These are phyloP conservation scores for Plutella xylostella DNA, from an alignment of 2,888 invertebrate species.

Conservation along the genomic window DNA sequence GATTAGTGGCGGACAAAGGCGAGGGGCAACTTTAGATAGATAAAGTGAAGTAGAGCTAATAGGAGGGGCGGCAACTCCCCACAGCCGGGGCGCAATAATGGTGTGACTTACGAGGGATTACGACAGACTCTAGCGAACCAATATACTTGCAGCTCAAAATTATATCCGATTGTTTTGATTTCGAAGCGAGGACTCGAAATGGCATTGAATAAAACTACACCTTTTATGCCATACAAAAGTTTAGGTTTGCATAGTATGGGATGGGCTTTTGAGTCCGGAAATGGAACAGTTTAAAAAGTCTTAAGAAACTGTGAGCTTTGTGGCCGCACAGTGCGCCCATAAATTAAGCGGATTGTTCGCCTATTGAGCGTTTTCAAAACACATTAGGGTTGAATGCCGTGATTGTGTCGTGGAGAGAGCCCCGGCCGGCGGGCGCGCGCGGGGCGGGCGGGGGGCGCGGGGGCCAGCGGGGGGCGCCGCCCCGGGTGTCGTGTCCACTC, in stretches of 20 bases:
- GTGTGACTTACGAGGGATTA: conserved; percentile 53
- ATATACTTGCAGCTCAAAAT: no score
- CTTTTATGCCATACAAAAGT: not conserved
- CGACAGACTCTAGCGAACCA: no score
- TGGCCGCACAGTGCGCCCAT: conserved; percentile 50
- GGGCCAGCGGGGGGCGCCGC: conserved; percentile 25
- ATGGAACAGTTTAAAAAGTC: conserved; percentile 53
- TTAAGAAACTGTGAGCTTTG: conserved; percentile 35
- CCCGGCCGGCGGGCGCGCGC: conserved; percentile 20
- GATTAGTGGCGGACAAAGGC: conserved; percentile 52
- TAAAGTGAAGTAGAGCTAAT: conserved; percentile 48
- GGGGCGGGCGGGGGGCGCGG: conserved; percentile 2
- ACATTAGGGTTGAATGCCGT: conserved; percentile 62
- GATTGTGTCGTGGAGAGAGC: no score
- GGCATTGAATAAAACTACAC: no score
- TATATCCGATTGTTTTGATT: no score
- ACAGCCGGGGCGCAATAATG: conserved; percentile 40
- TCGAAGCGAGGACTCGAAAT: no score
- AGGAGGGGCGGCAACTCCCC: conserved; percentile 48
- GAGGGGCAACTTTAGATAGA: conserved; percentile 43
- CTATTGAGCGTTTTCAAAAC: conserved; percentile 56
- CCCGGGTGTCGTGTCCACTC: conserved; percentile 22
- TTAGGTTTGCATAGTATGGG: not conserved
- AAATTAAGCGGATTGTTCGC: conserved; percentile 56
- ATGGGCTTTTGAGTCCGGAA: conserved; percentile 36